phyloP scores from a whole-genome alignment of 1,140 invertebrate genomes.

The Dendroctonus ponderosae region DNA sequence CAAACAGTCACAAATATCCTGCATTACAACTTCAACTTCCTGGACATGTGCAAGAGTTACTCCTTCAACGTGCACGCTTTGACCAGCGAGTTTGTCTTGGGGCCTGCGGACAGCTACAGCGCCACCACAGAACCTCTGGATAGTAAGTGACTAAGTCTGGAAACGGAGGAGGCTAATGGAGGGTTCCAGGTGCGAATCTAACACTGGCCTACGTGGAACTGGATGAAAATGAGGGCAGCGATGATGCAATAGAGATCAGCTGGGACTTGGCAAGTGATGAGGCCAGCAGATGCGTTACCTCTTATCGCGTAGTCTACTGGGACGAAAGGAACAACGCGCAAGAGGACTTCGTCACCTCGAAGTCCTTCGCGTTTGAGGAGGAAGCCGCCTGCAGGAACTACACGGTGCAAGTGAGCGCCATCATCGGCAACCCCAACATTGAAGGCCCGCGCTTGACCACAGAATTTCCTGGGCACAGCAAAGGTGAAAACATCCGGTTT shows the following conservation, averaged over 20 bases:
- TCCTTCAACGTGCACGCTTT: slow-evolving; percentile 13
- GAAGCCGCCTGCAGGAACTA: slow-evolving; percentile 10
- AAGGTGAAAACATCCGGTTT: neutral
- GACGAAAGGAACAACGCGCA: slow-evolving; percentile 3
- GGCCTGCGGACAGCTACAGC: neutral
- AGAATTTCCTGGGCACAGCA: neutral
- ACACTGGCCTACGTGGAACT: neutral
- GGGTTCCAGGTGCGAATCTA: neutral
- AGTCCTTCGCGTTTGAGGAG: neutral
- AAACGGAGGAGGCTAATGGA: neutral
- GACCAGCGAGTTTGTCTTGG: slow-evolving; percentile 8
- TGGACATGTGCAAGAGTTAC: slow-evolving; percentile 25
- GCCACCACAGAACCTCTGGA: neutral
- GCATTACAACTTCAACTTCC: neutral
- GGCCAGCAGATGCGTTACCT: slow-evolving; percentile 9
- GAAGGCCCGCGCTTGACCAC: neutral
- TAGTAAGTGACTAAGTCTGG: neutral
- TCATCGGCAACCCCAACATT: slow-evolving; percentile 3
- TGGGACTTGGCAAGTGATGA: neutral
- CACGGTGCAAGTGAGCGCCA: slow-evolving; percentile 15
- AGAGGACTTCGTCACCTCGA: neutral
- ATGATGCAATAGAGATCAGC: neutral
- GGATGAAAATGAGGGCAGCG: neutral
- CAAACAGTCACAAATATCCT: neutral
- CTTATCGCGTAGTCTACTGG: slow-evolving; percentile 18